These are phyloP conservation scores for Agrenia bidenticulata DNA, from an alignment of 2,888 invertebrate species.

Conservation along the genomic window DNA sequence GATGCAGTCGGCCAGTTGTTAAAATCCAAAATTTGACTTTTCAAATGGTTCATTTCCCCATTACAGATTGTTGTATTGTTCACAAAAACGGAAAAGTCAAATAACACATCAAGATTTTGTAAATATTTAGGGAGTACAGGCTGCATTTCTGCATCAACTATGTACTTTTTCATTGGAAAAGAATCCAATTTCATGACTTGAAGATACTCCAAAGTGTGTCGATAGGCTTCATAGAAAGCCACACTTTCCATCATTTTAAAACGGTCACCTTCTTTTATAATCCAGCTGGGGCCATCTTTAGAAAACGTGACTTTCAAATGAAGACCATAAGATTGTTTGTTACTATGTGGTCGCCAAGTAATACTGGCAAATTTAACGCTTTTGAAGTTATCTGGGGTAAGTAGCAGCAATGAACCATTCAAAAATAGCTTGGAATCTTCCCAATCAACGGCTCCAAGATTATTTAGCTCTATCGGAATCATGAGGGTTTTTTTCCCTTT, in stretches of 20 bases:
- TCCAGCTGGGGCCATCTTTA: constrained; percentile 5
- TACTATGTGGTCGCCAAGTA: background rate
- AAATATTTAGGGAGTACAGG: constrained; percentile 36
- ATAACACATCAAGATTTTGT: background rate
- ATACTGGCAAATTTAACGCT: constrained; percentile 3
- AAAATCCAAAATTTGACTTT: background rate
- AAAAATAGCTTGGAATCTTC: constrained; percentile 34
- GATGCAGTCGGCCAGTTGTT: constrained; percentile 21
- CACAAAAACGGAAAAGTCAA: constrained; percentile 11
- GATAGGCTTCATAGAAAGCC: constrained; percentile 59
- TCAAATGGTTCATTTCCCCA: background rate
- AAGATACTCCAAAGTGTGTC: constrained; percentile 57
- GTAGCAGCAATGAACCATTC: constrained; percentile 43
- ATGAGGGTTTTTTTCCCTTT: background rate
- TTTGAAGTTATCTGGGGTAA: constrained; percentile 41
- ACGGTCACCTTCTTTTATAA: constrained; percentile 15
- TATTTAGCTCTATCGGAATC: constrained; percentile 14
- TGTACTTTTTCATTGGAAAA: constrained; percentile 54
- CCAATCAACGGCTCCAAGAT: constrained; percentile 8
- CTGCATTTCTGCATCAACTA: constrained; percentile 49
- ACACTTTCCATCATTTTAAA: constrained; percentile 57
- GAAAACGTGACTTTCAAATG: background rate
- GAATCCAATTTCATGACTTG: constrained; percentile 53
- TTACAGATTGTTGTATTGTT: background rate
- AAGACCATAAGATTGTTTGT: background rate